Evolutionary conservation across 2,113 vertebrate species (phyloP).

Genomic region (Gavialis gangeticus): DNA sequence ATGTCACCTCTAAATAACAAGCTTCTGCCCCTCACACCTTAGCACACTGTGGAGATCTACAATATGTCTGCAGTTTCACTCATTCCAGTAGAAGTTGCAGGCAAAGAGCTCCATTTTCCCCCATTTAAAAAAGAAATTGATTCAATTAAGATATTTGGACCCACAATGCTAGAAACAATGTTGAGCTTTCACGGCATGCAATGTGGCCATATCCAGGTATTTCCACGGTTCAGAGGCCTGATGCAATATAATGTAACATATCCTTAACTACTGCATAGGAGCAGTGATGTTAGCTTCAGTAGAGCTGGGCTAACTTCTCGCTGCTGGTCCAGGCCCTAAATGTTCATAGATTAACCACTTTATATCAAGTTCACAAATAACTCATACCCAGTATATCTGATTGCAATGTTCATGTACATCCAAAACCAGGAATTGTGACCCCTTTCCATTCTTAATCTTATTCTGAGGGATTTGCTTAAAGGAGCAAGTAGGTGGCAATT

Average conservation of each 20-base stretch:
- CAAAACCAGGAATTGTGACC: neutral
- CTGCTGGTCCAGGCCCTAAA: neutral
- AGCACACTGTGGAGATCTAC: neutral
- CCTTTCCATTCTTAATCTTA: neutral
- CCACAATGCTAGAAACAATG: neutral
- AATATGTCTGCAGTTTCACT: neutral
- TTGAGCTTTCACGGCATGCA: neutral
- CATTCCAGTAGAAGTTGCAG: neutral
- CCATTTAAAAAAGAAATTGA: neutral
- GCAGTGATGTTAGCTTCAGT: neutral
- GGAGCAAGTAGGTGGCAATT: neutral
- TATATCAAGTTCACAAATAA: neutral
- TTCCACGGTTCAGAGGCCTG: neutral
- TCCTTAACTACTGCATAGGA: neutral
- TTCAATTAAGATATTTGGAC: neutral
- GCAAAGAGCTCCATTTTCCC: neutral
- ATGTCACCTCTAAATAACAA: neutral
- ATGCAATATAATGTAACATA: too few species aligned
- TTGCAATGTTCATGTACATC: rapidly evolving
- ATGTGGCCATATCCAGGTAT: neutral
- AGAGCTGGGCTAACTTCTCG: neutral
- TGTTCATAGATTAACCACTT: neutral
- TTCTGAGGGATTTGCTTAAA: neutral
- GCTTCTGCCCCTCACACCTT: neutral
- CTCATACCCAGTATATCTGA: neutral